A percentile compares a stretch with the other conserved stretches of the same genome.
Conservation (phyloP, 2,797 vertebrate genomes). For the Arrhamphus sclerolepis region DNA sequence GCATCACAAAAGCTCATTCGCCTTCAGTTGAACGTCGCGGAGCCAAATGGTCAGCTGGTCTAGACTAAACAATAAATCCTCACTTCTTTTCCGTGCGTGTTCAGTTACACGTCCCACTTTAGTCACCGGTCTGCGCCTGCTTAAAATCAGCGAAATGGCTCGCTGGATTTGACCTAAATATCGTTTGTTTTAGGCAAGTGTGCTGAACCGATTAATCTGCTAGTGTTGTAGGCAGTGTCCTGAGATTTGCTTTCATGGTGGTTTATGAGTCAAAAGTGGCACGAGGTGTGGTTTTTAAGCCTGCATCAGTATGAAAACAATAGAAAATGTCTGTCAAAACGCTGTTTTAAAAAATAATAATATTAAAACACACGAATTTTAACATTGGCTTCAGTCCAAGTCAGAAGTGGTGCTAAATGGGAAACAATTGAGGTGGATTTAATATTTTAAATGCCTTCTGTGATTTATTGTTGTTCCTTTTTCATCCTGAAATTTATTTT, state of each 20-base stretch:
- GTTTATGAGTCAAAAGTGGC: slow-evolving; percentile 2
- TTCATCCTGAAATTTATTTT: neutral
- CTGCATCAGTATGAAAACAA: slow-evolving; percentile 20
- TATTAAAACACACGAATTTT: slow-evolving; percentile 11
- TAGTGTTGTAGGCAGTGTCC: slow-evolving; percentile 13
- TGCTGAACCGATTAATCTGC: slow-evolving; percentile 38
- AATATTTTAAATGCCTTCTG: slow-evolving; percentile 11
- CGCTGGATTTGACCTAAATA: slow-evolving; percentile 60
- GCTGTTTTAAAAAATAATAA: too few relatives aligned
- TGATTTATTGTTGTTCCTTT: too few relatives aligned
- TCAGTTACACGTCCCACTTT: slow-evolving; percentile 2
- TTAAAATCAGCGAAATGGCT: slow-evolving; percentile 20
- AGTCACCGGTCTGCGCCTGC: neutral
- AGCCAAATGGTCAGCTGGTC: slow-evolving; percentile 70
- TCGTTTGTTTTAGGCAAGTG: slow-evolving; percentile 62
- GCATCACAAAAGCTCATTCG: slow-evolving; percentile 78
- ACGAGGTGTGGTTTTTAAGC: neutral
- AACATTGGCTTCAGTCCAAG: slow-evolving; percentile 49
- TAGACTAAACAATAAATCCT: slow-evolving; percentile 62
- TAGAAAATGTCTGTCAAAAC: neutral
- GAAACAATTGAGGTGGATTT: slow-evolving; percentile 40
- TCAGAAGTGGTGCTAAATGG: slow-evolving; percentile 48
- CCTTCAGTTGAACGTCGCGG: slow-evolving; percentile 48
- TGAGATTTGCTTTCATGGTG: slow-evolving; percentile 4
- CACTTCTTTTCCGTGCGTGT: slow-evolving; percentile 6